Evolutionary conservation across 2,888 invertebrate species (phyloP).

Genomic region (Rhagophthalmus giganteus): DNA sequence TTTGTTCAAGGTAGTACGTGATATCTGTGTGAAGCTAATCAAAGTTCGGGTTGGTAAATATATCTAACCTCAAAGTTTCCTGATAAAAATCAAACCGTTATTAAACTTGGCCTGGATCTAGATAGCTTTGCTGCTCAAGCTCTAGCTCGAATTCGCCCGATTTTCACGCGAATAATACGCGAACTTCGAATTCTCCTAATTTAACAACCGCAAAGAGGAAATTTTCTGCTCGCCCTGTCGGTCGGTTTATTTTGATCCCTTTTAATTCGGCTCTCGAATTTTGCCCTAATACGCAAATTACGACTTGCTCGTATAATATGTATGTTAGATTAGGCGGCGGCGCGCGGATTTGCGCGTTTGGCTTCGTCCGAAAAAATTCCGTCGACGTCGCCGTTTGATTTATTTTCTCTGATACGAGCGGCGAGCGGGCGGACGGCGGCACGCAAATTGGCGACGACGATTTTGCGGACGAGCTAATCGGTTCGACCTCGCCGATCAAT

Average conservation of each 20-base stretch:
- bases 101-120: conserved; percentile 30
- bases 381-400: conserved; percentile 1
- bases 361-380: conserved; percentile 1
- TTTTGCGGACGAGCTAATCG: too few relatives aligned
- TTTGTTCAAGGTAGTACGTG: conserved; percentile 31
- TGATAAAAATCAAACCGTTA: conserved; percentile 34
- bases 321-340: conserved; percentile 1
- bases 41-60: conserved; percentile 31
- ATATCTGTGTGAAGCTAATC: conserved; percentile 32
- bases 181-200: conserved; percentile 23
- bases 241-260: conserved; percentile 6
- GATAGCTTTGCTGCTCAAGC: conserved; percentile 25
- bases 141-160: conserved; percentile 10
- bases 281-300: conserved; percentile 1
- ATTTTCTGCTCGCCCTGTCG: conserved; percentile 10
- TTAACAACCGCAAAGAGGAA: conserved; percentile 18
- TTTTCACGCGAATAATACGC: conserved; percentile 25
- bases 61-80: conserved; percentile 31
- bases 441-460: too few relatives aligned
- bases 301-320: too few relatives aligned
- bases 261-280: conserved; percentile 5
- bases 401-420: too few relatives aligned
- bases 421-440: too few relatives aligned
- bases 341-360: conserved; percentile 6
- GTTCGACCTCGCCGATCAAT: too few relatives aligned